phyloP scores from a whole-genome alignment of 2,888 invertebrate genomes.

The Alviniconcha strummeri region DNA sequence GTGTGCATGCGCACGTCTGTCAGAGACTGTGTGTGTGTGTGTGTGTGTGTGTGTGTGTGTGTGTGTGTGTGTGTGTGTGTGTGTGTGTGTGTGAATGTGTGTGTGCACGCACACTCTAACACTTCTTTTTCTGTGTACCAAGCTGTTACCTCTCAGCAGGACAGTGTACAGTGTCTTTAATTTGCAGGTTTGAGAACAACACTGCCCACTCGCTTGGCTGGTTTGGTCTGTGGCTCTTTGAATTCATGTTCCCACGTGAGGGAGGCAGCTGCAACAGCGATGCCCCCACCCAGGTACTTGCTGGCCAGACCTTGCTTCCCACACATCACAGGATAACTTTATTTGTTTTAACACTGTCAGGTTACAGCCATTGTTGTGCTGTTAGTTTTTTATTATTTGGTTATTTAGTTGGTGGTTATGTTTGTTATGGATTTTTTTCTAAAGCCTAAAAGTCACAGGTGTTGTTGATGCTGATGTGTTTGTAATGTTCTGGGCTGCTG shows the following conservation, averaged over 20 bases:
- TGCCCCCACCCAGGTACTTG: slow-evolving; percentile 30
- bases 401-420: neutral
- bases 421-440: neutral
- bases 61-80: no score
- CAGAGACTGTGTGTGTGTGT: neutral
- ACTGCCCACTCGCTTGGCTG: slow-evolving; percentile 69
- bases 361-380: neutral
- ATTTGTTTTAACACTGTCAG: neutral
- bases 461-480: neutral
- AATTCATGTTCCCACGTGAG: slow-evolving; percentile 53
- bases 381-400: neutral
- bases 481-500: neutral
- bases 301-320: no score
- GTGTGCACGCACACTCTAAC: neutral
- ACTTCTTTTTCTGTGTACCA: no score
- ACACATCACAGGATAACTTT: neutral
- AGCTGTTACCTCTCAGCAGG: no score
- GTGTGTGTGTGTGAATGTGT: no score
- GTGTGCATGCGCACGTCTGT: neutral
- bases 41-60: neutral
- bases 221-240: slow-evolving; percentile 71
- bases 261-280: slow-evolving; percentile 29
- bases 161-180: slow-evolving; percentile 34
- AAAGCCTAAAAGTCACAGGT: no score
- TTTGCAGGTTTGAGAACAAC: slow-evolving; percentile 58